Evolutionary conservation across 2,888 invertebrate species (phyloP), one percentile per base, ranked within the genome.

Genomic region (Aporophyla nigra): DNA sequence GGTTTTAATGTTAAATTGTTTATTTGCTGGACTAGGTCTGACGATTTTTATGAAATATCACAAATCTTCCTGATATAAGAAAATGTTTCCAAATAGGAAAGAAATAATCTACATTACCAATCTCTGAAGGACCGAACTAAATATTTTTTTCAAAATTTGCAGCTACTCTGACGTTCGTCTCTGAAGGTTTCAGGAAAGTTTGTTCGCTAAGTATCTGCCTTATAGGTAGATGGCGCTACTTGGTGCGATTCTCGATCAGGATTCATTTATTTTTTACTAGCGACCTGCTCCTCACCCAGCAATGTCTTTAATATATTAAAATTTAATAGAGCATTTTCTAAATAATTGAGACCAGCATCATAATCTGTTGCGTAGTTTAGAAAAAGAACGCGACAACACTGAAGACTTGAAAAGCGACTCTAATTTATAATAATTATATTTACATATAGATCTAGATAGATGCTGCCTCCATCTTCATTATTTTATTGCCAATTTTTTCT

Each of bases 151-250:
- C 27, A 16, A 21, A 40, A 49, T 54, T 27, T 56, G 5, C 67
- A 49, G 16, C 5, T 51, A 16, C 14, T n/a, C 33, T 69, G 7
- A 24, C 14, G 5, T 14, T 58, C 16, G 16, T 46, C 14, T 16
- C 16, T 43, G 33, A 67, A 27, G 16, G 21, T 46, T 59, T 59
- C 33, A 59, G 33, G 33, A 79, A 59, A 24, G 59, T 16, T 16
- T 40, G 7, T 24, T 16, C 16, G 14, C 33, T 79, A 14, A n/a
- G 27, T 14, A 46, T 53, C 2, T 53, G 9, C 24, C 21, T 33
- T 46, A 33, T 6, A 76, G 71, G 58, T 72, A 71, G 80, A 76
- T 80, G 76, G 59, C 80, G 53, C 46, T 61, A 61, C 59, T 61
- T n/a, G 51, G 71, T 53, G 21, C 33, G 46, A 46, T 46, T 76